Evolutionary conservation across 2,888 invertebrate species (phyloP).

Genomic region (Drosophila barbarae): DNA sequence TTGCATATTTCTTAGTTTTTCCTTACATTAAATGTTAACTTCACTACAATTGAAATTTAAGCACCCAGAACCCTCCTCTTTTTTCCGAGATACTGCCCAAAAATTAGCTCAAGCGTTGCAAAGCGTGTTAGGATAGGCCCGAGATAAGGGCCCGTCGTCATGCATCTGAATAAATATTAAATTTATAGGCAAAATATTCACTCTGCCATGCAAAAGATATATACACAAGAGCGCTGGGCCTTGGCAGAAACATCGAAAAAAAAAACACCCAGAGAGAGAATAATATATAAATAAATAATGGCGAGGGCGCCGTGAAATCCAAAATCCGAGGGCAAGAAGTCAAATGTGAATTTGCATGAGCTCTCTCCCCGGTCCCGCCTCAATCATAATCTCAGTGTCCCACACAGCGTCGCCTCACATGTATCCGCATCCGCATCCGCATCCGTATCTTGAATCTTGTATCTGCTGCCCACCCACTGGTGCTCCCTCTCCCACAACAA

Average conservation of each 20-base stretch:
- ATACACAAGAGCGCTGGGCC: constrained; percentile 23
- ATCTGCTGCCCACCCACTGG: constrained; percentile 33
- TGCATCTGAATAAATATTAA: constrained; percentile 52
- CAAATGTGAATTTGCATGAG: constrained; percentile 58
- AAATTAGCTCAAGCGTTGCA: constrained; percentile 22
- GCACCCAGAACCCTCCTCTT: constrained; percentile 3
- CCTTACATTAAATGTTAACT: neutral
- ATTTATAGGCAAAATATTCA: constrained; percentile 67
- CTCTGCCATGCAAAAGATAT: constrained; percentile 57
- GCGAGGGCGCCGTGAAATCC: constrained; percentile 20
- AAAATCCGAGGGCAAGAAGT: constrained; percentile 43
- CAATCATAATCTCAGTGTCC: constrained; percentile 40
- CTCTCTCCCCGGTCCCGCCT: constrained; percentile 25
- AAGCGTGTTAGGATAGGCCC: constrained; percentile 22
- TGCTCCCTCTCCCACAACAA: constrained; percentile 2
- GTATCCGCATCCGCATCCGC: constrained; percentile 20
- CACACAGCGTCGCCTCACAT: constrained; percentile 13
- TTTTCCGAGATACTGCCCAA: constrained; percentile 5
- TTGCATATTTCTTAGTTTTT: neutral
- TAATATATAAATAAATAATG: constrained; percentile 36
- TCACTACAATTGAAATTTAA: constrained; percentile 16
- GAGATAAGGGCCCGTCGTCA: constrained; percentile 23
- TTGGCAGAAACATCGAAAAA: constrained; percentile 11
- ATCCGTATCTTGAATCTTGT: constrained; percentile 13
- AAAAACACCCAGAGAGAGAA: constrained; percentile 6